A percentile compares a stretch with the other conserved stretches of the same genome.
Conservation (phyloP, 2,888 invertebrate species). For the Thelaira solivaga region DNA sequence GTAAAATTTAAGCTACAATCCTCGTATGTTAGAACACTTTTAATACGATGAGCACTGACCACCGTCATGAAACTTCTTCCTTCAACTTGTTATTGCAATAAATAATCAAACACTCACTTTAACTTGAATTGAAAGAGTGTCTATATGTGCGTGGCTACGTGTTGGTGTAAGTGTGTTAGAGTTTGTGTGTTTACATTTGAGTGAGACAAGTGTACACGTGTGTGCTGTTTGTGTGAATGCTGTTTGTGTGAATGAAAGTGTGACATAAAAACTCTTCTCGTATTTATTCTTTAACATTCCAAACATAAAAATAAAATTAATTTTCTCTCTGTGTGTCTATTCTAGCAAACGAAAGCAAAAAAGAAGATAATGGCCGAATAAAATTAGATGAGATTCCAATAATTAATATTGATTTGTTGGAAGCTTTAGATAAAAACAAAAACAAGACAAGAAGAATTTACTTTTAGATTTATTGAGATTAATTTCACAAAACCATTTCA, state of each 20-base stretch:
- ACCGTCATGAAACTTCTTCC: too few species aligned
- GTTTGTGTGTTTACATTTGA: too few species aligned
- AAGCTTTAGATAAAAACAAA: constrained; percentile 10
- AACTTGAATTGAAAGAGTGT: too few species aligned
- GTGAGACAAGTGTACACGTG: too few species aligned
- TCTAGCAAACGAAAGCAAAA: background rate
- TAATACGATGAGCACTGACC: too few species aligned
- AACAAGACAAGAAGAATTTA: too few species aligned
- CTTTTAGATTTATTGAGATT: constrained; percentile 22
- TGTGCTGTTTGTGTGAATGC: constrained; percentile 1
- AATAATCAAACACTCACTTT: too few species aligned
- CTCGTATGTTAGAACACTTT: too few species aligned
- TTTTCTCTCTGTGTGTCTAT: background rate
- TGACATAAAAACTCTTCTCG: background rate
- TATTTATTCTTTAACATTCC: constrained; percentile 20
- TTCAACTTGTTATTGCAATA: too few species aligned
- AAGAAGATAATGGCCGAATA: constrained; percentile 3
- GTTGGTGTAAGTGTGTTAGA: too few species aligned
- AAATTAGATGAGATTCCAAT: constrained; percentile 31
- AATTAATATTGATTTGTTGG: constrained; percentile 50
- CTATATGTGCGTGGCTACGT: too few species aligned
- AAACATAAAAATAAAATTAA: constrained; percentile 28
- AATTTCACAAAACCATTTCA: background rate
- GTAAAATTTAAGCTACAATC: too few species aligned
- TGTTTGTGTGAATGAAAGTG: constrained; percentile 17